Evolutionary conservation across 2,888 invertebrate species (phyloP).

Genomic region (Byasa hedistus): DNA sequence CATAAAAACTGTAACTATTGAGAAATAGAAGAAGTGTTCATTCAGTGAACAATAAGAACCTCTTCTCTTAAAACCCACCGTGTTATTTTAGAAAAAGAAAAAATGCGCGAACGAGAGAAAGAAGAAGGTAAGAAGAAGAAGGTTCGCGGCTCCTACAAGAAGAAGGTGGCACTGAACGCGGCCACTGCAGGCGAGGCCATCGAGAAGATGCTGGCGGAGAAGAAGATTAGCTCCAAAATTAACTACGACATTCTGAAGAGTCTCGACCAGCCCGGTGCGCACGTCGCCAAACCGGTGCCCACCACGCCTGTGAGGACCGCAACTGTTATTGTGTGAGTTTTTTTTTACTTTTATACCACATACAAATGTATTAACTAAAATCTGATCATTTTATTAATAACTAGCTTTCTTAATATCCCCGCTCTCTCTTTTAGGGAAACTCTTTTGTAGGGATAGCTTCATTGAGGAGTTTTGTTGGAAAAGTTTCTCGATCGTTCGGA

Average conservation of each 20-base stretch:
- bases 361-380: too few relatives aligned
- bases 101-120: constrained; percentile 86
- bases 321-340: constrained; percentile 36
- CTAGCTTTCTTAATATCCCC: too few relatives aligned
- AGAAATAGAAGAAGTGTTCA: too few relatives aligned
- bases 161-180: constrained; percentile 82
- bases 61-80: background rate
- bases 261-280: constrained; percentile 76
- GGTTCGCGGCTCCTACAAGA: constrained; percentile 82
- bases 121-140: constrained; percentile 94
- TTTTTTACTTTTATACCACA: too few relatives aligned
- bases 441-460: background rate
- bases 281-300: constrained; percentile 30
- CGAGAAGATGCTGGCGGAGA: constrained; percentile 96
- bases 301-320: constrained; percentile 16
- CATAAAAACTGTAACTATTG: too few relatives aligned
- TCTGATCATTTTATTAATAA: too few relatives aligned
- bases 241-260: constrained; percentile 97
- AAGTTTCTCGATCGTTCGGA: too few relatives aligned
- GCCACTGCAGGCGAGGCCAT: constrained; percentile 93
- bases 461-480: too few relatives aligned
- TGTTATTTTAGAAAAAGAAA: constrained; percentile 85
- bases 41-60: too few relatives aligned
- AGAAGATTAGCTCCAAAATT: constrained; percentile 97
- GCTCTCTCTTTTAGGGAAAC: too few relatives aligned